Conservation (phyloP, 1,140 invertebrate genomes). For the Danaus plexippus region DNA sequence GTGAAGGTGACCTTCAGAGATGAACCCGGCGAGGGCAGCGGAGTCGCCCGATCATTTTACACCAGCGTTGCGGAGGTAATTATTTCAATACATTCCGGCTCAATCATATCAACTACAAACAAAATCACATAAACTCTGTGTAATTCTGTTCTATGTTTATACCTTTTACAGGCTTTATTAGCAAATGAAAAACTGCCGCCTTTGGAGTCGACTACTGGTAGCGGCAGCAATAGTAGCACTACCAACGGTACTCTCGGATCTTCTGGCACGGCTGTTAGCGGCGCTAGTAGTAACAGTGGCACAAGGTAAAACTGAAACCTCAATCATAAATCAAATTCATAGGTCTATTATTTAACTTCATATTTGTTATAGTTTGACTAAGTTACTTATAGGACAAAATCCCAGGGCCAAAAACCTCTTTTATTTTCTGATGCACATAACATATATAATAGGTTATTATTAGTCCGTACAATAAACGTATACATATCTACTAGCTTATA, state of each 20-base stretch:
- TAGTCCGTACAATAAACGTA: no score
- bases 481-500: no score
- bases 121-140: no score
- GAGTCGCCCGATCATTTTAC: constrained; percentile 98
- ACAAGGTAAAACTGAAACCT: constrained; percentile 6
- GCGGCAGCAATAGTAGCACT: constrained; percentile 36
- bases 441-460: no score
- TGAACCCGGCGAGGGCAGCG: constrained; percentile 99
- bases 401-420: no score
- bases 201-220: constrained; percentile 79
- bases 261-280: constrained; percentile 36
- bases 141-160: no score
- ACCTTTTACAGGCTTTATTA: constrained; percentile 80
- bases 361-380: no score
- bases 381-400: no score
- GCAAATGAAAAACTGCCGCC: constrained; percentile 94
- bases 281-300: constrained; percentile 46
- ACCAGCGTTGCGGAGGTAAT: constrained; percentile 93
- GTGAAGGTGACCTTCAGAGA: constrained; percentile 99
- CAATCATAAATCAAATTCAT: no score
- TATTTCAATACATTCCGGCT: background rate
- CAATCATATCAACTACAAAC: background rate
- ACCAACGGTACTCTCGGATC: constrained; percentile 43
- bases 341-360: no score
- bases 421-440: no score